Evolutionary conservation across 2,888 invertebrate genomes (phyloP).

Genomic region (Tortricodes alternella): DNA sequence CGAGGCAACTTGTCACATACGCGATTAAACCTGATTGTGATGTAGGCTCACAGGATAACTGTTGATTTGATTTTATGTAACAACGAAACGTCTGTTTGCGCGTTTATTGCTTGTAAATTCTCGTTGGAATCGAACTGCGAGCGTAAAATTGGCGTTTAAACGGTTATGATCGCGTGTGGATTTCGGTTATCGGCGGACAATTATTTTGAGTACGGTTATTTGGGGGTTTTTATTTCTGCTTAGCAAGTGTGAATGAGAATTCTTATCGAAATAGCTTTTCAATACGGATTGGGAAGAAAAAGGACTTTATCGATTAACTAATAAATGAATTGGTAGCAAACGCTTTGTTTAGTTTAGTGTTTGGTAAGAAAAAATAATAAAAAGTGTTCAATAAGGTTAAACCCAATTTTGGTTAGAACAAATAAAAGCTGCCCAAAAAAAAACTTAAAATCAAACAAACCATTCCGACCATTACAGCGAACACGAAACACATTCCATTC

Average conservation of each 20-base stretch:
- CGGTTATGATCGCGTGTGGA: conserved; percentile 72
- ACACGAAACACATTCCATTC: conserved; percentile 71
- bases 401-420: background rate
- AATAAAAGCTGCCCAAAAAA: background rate
- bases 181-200: conserved; percentile 60
- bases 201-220: conserved; percentile 54
- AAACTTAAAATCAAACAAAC: conserved; percentile 34
- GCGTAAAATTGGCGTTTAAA: conserved; percentile 74
- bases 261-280: too few species aligned
- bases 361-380: background rate
- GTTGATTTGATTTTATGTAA: conserved; percentile 83
- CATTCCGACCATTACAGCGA: conserved; percentile 60
- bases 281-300: too few species aligned
- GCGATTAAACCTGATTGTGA: conserved; percentile 82
- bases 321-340: too few species aligned
- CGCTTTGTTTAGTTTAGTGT: too few species aligned
- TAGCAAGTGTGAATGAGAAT: conserved; percentile 19
- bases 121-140: conserved; percentile 73
- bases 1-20: conserved; percentile 80
- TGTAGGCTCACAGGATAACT: conserved; percentile 81
- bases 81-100: conserved; percentile 79
- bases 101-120: conserved; percentile 80
- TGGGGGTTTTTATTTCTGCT: conserved; percentile 42
- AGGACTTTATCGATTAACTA: too few species aligned
- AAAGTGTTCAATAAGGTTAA: background rate